These are phyloP conservation scores for Balaeniceps rex DNA, from an alignment of 2,113 vertebrate genomes.

Conservation along the genomic window DNA sequence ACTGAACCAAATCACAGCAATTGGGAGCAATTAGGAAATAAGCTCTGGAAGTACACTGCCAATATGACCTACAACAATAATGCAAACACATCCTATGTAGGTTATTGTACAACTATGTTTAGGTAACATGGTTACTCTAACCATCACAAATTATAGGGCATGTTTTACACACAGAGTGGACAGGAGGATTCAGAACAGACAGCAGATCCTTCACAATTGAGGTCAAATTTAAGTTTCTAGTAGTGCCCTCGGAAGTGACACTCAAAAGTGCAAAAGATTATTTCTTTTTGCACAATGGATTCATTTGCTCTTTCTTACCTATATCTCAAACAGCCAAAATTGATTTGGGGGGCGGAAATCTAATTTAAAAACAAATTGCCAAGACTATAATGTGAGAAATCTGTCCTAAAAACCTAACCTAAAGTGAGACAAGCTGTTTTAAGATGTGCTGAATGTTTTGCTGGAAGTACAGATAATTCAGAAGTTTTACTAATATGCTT, in stretches of 20 bases:
- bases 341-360: no score
- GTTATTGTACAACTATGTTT: not conserved
- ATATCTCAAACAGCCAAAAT: not conserved
- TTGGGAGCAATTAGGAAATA: not conserved
- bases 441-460: not conserved
- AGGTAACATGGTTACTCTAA: not conserved
- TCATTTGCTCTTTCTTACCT: not conserved
- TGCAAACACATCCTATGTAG: not conserved
- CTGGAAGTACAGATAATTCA: not conserved
- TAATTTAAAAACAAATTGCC: not conserved
- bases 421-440: not conserved
- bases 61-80: not conserved
- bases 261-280: not conserved
- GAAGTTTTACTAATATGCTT: not conserved
- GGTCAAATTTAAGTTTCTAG: not conserved
- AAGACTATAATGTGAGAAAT: not conserved
- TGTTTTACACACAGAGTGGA: not conserved
- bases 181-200: not conserved
- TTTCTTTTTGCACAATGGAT: not conserved
- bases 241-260: not conserved
- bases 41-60: not conserved
- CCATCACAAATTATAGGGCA: not conserved
- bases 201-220: not conserved
- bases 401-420: not conserved
- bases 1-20: not conserved